A percentile compares a stretch with the other conserved stretches of the same genome.
phyloP scores from a whole-genome alignment of 2,888 invertebrate species.

The Drosophila lacicola region DNA sequence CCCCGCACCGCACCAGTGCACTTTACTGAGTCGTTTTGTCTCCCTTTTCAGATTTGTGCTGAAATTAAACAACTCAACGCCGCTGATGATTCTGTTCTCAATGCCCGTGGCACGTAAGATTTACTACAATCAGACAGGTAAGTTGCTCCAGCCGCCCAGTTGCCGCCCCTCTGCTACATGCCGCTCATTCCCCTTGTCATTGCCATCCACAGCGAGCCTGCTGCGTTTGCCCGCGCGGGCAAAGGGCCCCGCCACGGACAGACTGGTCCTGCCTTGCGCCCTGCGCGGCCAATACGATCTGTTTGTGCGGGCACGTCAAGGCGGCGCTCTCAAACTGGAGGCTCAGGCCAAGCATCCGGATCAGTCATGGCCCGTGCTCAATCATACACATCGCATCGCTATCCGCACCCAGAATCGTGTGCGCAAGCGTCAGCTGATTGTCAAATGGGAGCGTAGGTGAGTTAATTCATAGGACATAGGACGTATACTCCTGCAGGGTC shows the following conservation, averaged over 20 bases:
- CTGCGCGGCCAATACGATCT: slow-evolving; percentile 84
- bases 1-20: background rate
- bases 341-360: slow-evolving; percentile 82
- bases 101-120: slow-evolving; percentile 82
- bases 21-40: slow-evolving; percentile 18
- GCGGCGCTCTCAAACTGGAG: slow-evolving; percentile 82
- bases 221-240: slow-evolving; percentile 70
- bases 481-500: too few relatives aligned
- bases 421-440: slow-evolving; percentile 84
- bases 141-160: slow-evolving; percentile 39
- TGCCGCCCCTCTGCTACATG: background rate
- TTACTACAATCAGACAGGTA: slow-evolving; percentile 85
- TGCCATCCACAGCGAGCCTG: slow-evolving; percentile 75
- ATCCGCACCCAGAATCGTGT: slow-evolving; percentile 85
- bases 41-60: slow-evolving; percentile 82
- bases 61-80: slow-evolving; percentile 82
- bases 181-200: slow-evolving; percentile 10
- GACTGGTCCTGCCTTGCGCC: slow-evolving; percentile 83
- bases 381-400: slow-evolving; percentile 82
- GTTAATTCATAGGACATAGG: background rate
- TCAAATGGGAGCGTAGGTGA: slow-evolving; percentile 84
- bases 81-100: slow-evolving; percentile 83
- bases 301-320: slow-evolving; percentile 80
- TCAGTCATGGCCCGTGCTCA: slow-evolving; percentile 83
- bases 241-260: slow-evolving; percentile 43